Conservation (phyloP, 2,888 invertebrate species). For the Subacronicta megacephala region DNA sequence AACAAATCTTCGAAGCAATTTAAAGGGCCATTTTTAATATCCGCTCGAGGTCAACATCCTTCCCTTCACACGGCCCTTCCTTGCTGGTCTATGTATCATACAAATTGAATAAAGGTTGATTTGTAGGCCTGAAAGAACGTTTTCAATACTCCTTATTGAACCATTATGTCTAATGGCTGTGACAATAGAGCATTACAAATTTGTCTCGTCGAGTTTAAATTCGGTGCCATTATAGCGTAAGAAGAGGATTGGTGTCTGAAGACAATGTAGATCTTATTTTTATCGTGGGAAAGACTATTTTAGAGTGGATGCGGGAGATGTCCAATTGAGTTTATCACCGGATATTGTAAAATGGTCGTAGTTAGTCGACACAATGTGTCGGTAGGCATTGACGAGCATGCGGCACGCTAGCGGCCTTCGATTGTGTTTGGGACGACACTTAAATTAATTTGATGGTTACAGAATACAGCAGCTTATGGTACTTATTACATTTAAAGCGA, state of each 20-base stretch:
- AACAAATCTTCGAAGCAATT: conserved; percentile 81
- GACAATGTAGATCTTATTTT: conserved; percentile 72
- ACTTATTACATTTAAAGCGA: conserved; percentile 42
- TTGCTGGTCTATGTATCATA: conserved; percentile 67
- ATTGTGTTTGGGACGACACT: conserved; percentile 65
- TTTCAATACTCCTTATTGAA: conserved; percentile 86
- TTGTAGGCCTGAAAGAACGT: conserved; percentile 81
- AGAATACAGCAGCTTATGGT: conserved; percentile 52
- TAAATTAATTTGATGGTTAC: conserved; percentile 59
- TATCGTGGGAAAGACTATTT: conserved; percentile 67
- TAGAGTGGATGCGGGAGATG: conserved; percentile 60
- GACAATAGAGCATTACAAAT: conserved; percentile 87
- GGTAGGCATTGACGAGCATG: conserved; percentile 76
- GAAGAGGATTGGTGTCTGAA: conserved; percentile 44
- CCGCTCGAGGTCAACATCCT: conserved; percentile 83
- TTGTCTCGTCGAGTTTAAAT: conserved; percentile 73
- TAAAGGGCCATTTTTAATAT: conserved; percentile 85
- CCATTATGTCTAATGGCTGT: conserved; percentile 85
- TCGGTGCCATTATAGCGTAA: conserved; percentile 58
- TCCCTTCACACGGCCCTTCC: conserved; percentile 74
- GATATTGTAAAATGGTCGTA: conserved; percentile 87
- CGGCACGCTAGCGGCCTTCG: conserved; percentile 62
- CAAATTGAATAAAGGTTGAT: conserved; percentile 82
- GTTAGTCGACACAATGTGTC: conserved; percentile 77
- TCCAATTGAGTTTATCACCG: conserved; percentile 86